Percentiles rank a stretch among this genome's conserved stretches.
These are phyloP conservation scores for Caenorhabditis sp. DNA, from an alignment of 2,888 invertebrate species.

Conservation along the genomic window DNA sequence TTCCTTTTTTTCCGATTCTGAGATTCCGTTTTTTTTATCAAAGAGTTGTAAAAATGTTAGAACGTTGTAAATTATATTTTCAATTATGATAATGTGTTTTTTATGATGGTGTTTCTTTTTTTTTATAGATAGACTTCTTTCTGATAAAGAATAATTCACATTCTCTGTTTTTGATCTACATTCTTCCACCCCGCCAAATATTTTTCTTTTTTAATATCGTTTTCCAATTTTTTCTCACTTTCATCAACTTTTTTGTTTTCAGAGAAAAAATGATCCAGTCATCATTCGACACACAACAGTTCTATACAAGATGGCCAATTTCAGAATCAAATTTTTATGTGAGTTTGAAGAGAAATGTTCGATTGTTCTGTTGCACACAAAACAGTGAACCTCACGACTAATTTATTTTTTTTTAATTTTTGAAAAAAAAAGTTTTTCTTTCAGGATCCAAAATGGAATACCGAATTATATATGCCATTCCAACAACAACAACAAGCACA, in stretches of 20 bases:
- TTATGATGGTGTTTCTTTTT: too few species aligned
- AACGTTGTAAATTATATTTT: not conserved
- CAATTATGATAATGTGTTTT: too few species aligned
- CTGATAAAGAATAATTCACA: too few species aligned
- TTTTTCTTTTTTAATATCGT: too few species aligned
- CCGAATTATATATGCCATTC: constrained; percentile 3
- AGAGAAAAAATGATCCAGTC: constrained; percentile 41
- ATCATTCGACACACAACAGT: constrained; percentile 27
- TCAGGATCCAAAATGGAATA: constrained; percentile 19
- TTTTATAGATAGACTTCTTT: too few species aligned
- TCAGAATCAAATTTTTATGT: constrained; percentile 32
- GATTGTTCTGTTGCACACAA: too few species aligned
- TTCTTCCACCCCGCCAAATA: not conserved
- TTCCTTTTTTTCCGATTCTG: too few species aligned
- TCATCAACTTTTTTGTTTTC: constrained; percentile 5
- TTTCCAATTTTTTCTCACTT: too few species aligned
- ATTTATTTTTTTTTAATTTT: not conserved
- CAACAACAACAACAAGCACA: constrained; percentile 2
- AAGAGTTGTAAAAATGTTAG: too few species aligned
- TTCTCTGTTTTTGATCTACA: not conserved
- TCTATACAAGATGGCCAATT: constrained; percentile 34
- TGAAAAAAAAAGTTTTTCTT: not conserved
- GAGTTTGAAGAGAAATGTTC: not conserved
- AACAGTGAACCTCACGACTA: too few species aligned
- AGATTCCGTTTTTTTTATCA: too few species aligned